phyloP scores from a whole-genome alignment of 23 tunicate genomes.

The Phallusia fumigata region DNA sequence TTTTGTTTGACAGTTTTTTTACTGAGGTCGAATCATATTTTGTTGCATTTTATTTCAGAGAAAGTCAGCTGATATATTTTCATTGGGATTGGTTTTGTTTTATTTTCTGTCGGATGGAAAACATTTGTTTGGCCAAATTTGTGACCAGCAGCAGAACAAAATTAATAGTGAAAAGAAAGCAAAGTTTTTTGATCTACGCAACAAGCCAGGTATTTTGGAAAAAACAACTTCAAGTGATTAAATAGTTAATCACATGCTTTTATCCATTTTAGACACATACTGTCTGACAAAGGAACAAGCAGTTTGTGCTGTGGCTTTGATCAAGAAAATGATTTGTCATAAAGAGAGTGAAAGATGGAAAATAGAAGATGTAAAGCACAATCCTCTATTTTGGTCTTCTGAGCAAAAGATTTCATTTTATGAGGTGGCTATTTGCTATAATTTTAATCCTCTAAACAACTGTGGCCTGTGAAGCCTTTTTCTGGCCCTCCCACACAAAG shows the following conservation, averaged over 20 bases:
- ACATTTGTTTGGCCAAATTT: constrained; percentile 8
- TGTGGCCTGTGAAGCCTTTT: too few species aligned
- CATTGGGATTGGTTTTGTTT: not conserved
- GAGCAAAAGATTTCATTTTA: not conserved
- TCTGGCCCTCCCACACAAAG: not conserved
- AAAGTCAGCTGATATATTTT: constrained; percentile 17
- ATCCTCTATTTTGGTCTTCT: constrained; percentile 4
- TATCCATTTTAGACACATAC: not conserved
- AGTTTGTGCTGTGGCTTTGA: constrained; percentile 1
- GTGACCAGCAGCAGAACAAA: not conserved
- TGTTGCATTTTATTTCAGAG: not conserved
- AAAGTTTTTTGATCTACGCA: not conserved
- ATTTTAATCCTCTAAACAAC: too few species aligned
- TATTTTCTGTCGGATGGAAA: not conserved
- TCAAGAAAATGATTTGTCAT: not conserved
- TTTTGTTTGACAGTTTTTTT: not conserved
- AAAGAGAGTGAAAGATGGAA: not conserved
- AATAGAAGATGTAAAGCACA: not conserved
- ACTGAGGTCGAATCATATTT: not conserved
- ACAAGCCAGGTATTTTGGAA: not conserved
- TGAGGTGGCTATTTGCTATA: not conserved
- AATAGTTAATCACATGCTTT: not conserved
- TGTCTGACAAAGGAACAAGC: not conserved
- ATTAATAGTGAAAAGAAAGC: not conserved
- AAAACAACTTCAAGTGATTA: too few species aligned